Conservation (phyloP, 2,113 vertebrate species). For the Pseudonaja textilis region DNA sequence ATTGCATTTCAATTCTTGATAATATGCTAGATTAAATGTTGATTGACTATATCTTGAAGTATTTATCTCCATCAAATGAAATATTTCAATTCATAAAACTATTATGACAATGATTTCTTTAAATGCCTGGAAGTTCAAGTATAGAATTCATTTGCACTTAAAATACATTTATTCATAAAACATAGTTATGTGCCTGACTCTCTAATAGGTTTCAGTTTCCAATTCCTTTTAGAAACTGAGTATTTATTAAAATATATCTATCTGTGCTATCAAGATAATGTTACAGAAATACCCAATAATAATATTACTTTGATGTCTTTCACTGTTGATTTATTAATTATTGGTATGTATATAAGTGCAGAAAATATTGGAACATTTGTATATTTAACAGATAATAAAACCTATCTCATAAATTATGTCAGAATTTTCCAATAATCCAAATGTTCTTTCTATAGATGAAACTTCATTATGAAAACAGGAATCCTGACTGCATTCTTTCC, state of each 20-base stretch:
- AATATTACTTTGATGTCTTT: background rate
- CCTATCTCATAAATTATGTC: background rate
- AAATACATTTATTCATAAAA: slow-evolving; percentile 45
- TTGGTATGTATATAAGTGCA: background rate
- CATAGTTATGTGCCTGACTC: background rate
- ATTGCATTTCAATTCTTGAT: slow-evolving; percentile 43
- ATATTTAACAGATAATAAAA: background rate
- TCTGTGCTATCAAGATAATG: background rate
- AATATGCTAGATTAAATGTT: slow-evolving; percentile 45
- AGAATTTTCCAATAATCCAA: background rate
- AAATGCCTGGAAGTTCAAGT: slow-evolving; percentile 41
- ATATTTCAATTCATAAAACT: slow-evolving; percentile 33
- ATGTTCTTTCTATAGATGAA: background rate
- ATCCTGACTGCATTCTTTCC: background rate
- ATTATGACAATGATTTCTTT: slow-evolving; percentile 42
- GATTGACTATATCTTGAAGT: slow-evolving; percentile 36
- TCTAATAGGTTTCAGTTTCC: background rate
- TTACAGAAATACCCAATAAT: background rate
- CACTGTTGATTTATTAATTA: background rate
- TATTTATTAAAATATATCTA: background rate
- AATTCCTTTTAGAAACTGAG: background rate
- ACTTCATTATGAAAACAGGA: background rate
- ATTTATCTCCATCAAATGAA: slow-evolving; percentile 20
- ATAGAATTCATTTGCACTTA: slow-evolving; percentile 49
- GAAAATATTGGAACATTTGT: background rate